A percentile compares a stretch with the other conserved stretches of the same genome.
These are phyloP conservation scores for Watsonalla binaria DNA, from an alignment of 2,888 invertebrate genomes.

Conservation along the genomic window DNA sequence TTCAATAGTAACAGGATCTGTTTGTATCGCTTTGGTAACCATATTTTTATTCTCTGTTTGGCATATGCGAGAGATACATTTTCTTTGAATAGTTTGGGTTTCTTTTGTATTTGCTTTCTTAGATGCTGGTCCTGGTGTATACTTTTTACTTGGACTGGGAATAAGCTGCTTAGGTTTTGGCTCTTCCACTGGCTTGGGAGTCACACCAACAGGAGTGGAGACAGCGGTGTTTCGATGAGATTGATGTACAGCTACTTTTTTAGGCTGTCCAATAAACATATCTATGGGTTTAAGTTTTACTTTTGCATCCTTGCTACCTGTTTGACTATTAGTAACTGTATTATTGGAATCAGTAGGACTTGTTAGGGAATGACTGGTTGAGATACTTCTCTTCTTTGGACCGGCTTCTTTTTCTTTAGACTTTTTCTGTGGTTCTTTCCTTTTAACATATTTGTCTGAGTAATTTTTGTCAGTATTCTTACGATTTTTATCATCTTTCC, in stretches of 20 bases:
- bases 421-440: constrained; percentile 51
- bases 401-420: constrained; percentile 28
- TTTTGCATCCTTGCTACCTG: constrained; percentile 43
- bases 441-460: constrained; percentile 64
- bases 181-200: constrained; percentile 29
- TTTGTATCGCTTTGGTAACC: constrained; percentile 42
- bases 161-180: constrained; percentile 29
- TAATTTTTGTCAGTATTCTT: constrained; percentile 44
- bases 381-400: constrained; percentile 38
- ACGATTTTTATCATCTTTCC: constrained; percentile 31
- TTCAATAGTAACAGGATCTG: constrained; percentile 34
- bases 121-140: constrained; percentile 42
- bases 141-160: constrained; percentile 26
- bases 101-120: constrained; percentile 39
- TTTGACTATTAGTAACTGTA: constrained; percentile 24
- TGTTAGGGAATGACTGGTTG: constrained; percentile 47
- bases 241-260: constrained; percentile 45
- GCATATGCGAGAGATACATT: constrained; percentile 28
- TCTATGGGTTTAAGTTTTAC: constrained; percentile 58
- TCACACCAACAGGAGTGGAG: constrained; percentile 15
- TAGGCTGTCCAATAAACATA: constrained; percentile 57
- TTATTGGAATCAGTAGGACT: constrained; percentile 46
- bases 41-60: constrained; percentile 45
- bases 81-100: constrained; percentile 42
- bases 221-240: constrained; percentile 55